These are phyloP conservation scores for Cyprinella venusta DNA, from an alignment of 2,797 vertebrate species.

Conservation along the genomic window DNA sequence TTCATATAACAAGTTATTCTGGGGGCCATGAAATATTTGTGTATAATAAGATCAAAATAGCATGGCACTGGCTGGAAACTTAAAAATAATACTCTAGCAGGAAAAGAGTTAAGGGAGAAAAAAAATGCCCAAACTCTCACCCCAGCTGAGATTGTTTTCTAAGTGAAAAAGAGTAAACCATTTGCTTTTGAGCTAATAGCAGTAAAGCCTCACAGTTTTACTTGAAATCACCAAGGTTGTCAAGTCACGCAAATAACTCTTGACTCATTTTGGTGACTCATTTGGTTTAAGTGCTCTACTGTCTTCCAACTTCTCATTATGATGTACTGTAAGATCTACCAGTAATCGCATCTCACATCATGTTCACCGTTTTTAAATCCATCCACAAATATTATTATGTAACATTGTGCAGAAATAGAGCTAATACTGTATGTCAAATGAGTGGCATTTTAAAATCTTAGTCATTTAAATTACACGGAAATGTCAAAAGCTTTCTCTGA, in stretches of 20 bases:
- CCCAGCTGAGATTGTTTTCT: slow-evolving; percentile 42
- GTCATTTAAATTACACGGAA: slow-evolving; percentile 28
- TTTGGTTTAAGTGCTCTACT: slow-evolving; percentile 30
- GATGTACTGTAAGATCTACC: not conserved
- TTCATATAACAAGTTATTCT: not conserved
- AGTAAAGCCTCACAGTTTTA: slow-evolving; percentile 12
- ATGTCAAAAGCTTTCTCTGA: slow-evolving; percentile 17
- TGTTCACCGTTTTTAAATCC: not conserved
- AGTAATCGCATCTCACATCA: slow-evolving; percentile 22
- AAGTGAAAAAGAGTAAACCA: slow-evolving; percentile 21
- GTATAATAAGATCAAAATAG: not conserved
- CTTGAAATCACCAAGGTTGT: slow-evolving; percentile 28
- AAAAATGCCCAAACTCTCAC: slow-evolving; percentile 55
- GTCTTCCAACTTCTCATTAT: slow-evolving; percentile 8
- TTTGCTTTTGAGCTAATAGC: slow-evolving; percentile 36
- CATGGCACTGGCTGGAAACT: not conserved
- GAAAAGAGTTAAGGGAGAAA: slow-evolving; percentile 49
- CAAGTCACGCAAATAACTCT: slow-evolving; percentile 4
- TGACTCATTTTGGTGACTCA: slow-evolving; percentile 27
- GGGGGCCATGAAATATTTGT: not conserved
- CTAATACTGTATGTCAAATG: slow-evolving; percentile 28
- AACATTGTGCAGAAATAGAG: slow-evolving; percentile 36
- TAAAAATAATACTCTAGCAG: not conserved
- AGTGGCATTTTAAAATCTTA: slow-evolving; percentile 29
- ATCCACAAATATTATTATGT: slow-evolving; percentile 55